Conservation (phyloP, 2,888 invertebrate genomes). For the Apotomis capreana region DNA sequence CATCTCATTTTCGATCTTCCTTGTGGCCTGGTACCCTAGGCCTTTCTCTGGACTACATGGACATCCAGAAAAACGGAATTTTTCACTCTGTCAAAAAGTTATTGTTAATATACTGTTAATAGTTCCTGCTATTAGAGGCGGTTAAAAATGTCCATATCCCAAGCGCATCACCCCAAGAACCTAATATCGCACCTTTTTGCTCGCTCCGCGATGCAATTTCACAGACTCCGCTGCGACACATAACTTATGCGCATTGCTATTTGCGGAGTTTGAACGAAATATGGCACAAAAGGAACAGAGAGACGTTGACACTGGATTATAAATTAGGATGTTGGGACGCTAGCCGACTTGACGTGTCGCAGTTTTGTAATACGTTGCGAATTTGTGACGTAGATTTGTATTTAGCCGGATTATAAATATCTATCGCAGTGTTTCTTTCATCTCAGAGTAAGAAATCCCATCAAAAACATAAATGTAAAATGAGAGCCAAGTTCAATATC, state of each 20-base stretch:
- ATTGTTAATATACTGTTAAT: too few species aligned
- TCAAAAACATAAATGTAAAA: too few species aligned
- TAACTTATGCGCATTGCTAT: constrained; percentile 41
- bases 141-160: neutral
- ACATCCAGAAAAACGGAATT: too few species aligned
- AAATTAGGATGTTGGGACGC: constrained; percentile 24
- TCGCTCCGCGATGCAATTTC: constrained; percentile 37
- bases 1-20: too few species aligned
- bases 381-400: neutral
- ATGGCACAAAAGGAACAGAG: constrained; percentile 25
- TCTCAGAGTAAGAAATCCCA: too few species aligned
- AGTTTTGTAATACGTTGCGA: constrained; percentile 26
- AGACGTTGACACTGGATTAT: constrained; percentile 29
- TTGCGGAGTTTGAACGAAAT: constrained; percentile 36
- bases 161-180: constrained; percentile 13
- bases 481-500: too few species aligned
- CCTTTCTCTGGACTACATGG: too few species aligned
- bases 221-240: constrained; percentile 28
- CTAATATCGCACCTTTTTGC: constrained; percentile 30
- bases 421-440: too few species aligned
- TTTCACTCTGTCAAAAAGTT: too few species aligned
- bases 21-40: too few species aligned
- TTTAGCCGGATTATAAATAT: neutral
- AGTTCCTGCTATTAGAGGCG: too few species aligned
- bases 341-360: constrained; percentile 26